phyloP scores from a whole-genome alignment of 1,140 invertebrate species.

The Drosophila nikananu region DNA sequence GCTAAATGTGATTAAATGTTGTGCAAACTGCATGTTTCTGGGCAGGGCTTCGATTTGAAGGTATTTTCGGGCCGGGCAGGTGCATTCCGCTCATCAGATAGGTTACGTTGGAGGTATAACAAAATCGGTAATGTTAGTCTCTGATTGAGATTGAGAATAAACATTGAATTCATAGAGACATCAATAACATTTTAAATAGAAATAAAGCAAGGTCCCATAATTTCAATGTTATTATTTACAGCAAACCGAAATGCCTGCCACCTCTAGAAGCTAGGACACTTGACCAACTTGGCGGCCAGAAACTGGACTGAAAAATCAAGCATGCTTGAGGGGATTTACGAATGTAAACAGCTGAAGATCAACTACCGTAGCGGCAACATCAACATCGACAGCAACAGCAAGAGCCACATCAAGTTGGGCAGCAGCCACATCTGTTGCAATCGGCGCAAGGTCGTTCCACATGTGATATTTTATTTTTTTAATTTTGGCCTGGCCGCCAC shows the following conservation, averaged over 20 bases:
- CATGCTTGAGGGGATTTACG: constrained; percentile 38
- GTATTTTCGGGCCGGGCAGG: constrained; percentile 16
- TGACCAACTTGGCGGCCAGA: constrained; percentile 47
- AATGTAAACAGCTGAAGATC: constrained; percentile 48
- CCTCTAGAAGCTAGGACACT: constrained; percentile 47
- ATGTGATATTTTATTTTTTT: constrained; percentile 26
- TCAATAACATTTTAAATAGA: not conserved
- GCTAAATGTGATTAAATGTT: constrained; percentile 82
- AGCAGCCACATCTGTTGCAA: constrained; percentile 49
- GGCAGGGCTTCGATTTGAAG: constrained; percentile 26
- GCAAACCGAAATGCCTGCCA: not conserved
- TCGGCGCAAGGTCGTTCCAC: constrained; percentile 69
- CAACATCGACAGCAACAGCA: constrained; percentile 12
- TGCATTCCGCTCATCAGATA: constrained; percentile 19
- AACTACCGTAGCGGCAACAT: constrained; percentile 31
- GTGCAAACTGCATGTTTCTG: constrained; percentile 70
- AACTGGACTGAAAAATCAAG: constrained; percentile 23
- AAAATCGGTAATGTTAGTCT: not conserved
- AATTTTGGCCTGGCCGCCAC: constrained; percentile 44
- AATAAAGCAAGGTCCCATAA: not conserved
- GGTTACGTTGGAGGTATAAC: not conserved
- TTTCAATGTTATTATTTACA: not conserved
- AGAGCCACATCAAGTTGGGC: constrained; percentile 19
- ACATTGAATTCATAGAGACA: not conserved
- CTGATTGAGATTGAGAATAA: not conserved